Evolutionary conservation across 2,113 vertebrate species (phyloP).

Genomic region (Azemiops feae): DNA sequence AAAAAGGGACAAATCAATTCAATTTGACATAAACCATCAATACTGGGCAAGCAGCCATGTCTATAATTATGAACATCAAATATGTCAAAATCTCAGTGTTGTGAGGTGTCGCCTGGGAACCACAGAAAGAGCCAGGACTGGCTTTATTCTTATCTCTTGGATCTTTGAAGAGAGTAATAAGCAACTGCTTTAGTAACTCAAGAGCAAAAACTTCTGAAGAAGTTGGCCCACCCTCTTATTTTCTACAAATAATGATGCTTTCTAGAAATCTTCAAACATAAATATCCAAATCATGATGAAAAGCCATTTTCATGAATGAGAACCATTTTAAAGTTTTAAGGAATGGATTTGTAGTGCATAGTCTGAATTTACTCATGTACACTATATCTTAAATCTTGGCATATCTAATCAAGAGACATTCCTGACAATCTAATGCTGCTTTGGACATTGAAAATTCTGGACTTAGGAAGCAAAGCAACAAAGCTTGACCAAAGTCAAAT

Average conservation of each 20-base stretch:
- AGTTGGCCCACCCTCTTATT: not conserved
- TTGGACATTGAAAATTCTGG: not conserved
- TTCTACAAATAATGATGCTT: not conserved
- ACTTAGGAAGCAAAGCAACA: not conserved
- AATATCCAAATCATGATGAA: not conserved
- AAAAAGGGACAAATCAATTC: not conserved
- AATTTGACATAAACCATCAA: not conserved
- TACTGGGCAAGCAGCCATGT: not conserved
- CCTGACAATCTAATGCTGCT: not conserved
- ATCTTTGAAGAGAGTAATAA: slow-evolving; percentile 6
- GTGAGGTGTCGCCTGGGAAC: slow-evolving; percentile 11
- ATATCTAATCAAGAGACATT: not conserved
- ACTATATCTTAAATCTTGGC: not conserved
- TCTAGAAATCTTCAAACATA: not conserved
- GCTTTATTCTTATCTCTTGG: not conserved
- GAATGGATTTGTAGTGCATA: not conserved
- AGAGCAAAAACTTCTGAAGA: not conserved
- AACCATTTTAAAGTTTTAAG: not conserved
- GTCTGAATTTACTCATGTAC: not conserved
- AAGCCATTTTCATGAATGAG: not conserved
- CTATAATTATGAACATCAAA: not conserved
- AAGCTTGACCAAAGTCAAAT: not conserved
- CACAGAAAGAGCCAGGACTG: not conserved
- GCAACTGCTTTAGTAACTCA: not conserved
- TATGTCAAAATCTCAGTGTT: not conserved